Percentiles rank a stretch among this genome's conserved stretches.
phyloP scores from a whole-genome alignment of 2,797 vertebrate genomes.

The Babyrousa celebensis region DNA sequence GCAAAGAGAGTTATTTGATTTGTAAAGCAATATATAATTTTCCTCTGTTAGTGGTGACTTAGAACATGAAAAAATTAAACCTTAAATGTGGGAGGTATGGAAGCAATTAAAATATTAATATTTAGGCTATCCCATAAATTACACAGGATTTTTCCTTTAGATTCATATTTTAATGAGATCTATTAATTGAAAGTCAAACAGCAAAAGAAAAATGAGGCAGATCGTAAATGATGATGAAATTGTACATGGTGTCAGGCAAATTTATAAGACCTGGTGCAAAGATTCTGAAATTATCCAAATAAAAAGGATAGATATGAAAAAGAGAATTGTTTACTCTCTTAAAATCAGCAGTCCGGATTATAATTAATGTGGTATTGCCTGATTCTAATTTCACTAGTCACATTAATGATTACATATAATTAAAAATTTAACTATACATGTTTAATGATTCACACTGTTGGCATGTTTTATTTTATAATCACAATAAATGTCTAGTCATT shows the following conservation, averaged over 20 bases:
- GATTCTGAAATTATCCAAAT: neutral
- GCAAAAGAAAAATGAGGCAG: neutral
- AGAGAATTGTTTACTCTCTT: neutral
- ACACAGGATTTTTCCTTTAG: neutral
- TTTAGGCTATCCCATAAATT: neutral
- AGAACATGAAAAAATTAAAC: rapidly evolving
- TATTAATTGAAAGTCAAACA: neutral
- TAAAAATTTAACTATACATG: neutral
- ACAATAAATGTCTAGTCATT: neutral
- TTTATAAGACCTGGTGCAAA: neutral
- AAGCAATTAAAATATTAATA: neutral
- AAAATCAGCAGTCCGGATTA: neutral
- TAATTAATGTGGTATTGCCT: neutral
- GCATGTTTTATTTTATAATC: neutral
- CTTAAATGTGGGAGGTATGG: neutral
- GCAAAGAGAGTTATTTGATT: neutral
- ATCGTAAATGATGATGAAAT: neutral
- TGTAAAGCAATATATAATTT: neutral
- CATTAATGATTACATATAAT: neutral
- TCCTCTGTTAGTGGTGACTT: neutral
- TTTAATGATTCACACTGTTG: neutral
- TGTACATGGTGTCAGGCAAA: neutral
- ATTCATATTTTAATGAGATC: neutral
- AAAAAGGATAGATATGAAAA: neutral
- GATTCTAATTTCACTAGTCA: neutral